A percentile compares a stretch with the other conserved stretches of the same genome.
Conservation (phyloP, 1,140 invertebrate genomes). For the Arctopsyche grandis region DNA sequence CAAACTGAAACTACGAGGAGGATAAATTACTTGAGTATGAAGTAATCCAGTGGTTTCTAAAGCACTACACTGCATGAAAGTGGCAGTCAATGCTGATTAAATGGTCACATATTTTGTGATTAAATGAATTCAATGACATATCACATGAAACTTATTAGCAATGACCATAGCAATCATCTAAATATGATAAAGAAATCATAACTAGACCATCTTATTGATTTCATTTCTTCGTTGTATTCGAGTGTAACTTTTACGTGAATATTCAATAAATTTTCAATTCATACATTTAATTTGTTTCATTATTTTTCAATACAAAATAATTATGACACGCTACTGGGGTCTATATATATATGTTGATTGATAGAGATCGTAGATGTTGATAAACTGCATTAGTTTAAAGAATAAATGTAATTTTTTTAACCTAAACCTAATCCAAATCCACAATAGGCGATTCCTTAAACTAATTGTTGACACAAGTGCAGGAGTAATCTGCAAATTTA, state of each 20-base stretch:
- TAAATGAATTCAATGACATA: neutral
- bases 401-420: too few species aligned
- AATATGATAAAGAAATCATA: neutral
- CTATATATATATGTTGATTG: too few species aligned
- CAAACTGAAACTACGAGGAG: neutral
- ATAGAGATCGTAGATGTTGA: too few species aligned
- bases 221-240: neutral
- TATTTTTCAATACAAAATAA: neutral
- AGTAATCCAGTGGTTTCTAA: neutral
- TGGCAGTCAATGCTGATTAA: neutral
- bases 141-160: neutral
- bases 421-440: too few species aligned
- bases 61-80: neutral
- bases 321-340: too few species aligned
- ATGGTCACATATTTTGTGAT: neutral
- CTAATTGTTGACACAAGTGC: too few species aligned
- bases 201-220: neutral
- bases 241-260: neutral
- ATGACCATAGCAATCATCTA: neutral
- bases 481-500: too few species aligned
- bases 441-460: too few species aligned
- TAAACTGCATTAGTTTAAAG: too few species aligned
- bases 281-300: neutral
- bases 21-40: neutral
- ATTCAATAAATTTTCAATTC: neutral